Base-by-base conservation (phyloP, 2,113 vertebrate genomes). In the Myrmecobius fasciatus region DNA sequence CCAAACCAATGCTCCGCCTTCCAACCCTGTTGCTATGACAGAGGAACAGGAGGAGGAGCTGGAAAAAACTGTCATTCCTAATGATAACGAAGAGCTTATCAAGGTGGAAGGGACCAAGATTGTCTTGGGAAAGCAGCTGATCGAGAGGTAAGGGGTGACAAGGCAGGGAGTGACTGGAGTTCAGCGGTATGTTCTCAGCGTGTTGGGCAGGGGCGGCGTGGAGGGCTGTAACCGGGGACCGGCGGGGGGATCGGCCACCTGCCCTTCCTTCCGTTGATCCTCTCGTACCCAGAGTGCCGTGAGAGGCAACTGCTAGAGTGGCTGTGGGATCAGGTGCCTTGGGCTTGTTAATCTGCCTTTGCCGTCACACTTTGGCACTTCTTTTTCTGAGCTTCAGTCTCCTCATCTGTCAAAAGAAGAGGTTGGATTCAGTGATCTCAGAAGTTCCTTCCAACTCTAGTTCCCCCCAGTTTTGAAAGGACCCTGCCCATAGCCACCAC, bases 41-140 rank as follows among this genome's bases (percentile, higher is more conserved):
- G 99, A 99, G 96, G 99, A 99, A 97, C 99, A 99, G 97, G 99
- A 99, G 96, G 99, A 99, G 94, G 99, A 99, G 98, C 98, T 99
- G 95, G 99, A 99, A 97, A 99, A 99, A 98, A 99, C 99, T 0
- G 99, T 99, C 22, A 99, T 99, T 97, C 99, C 99, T 98, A 99
- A 99, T 52, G 99, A 99, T 95, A 99, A 99, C 8, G 99, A 99
- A 97, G 99, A 99, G 95, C 99, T 99, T 89, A 99, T 99, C 98
- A 99, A 99, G 98, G 99, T 99, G 94, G 99, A 99, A 98, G 99
- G 99, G 93, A 99, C 99, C 5, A 99, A 99, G 98, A 99, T 99
- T 51, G 99, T 99, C 25, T 98, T 99, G 90, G 99, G 99, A 89
- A 99, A 99, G 97, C 99, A 99, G 96, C 98, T 99, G 88, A 99